phyloP scores from a whole-genome alignment of 1,140 invertebrate species.

The Neoseiulus cucumeris region DNA sequence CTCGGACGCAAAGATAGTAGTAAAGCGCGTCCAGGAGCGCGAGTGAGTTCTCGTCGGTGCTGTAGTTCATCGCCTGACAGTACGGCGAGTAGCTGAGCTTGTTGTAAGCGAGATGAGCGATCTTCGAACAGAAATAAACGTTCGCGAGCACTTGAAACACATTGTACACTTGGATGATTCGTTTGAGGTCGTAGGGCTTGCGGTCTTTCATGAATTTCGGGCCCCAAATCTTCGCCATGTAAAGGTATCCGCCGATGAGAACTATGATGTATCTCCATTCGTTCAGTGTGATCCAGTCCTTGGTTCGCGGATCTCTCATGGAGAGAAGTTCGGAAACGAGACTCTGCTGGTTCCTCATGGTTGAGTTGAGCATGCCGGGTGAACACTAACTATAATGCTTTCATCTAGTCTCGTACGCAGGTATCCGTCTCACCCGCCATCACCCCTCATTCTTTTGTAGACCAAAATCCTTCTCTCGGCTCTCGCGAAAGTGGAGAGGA shows the following conservation, averaged over 20 bases:
- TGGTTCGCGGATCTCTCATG: constrained; percentile 55
- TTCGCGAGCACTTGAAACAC: constrained; percentile 1
- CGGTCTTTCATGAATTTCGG: constrained; percentile 28
- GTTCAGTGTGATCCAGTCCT: constrained; percentile 66
- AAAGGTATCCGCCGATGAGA: constrained; percentile 32
- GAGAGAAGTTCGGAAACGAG: neutral
- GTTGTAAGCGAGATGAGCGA: neutral
- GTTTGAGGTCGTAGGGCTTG: constrained; percentile 26
- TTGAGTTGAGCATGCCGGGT: no score
- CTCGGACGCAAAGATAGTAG: neutral
- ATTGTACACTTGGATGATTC: constrained; percentile 48
- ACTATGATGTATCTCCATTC: constrained; percentile 61
- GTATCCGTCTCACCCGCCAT: no score
- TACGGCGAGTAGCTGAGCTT: neutral
- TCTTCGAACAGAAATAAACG: neutral
- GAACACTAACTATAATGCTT: no score
- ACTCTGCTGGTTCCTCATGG: no score
- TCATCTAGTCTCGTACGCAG: no score
- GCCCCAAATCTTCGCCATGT: constrained; percentile 20
- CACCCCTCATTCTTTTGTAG: no score
- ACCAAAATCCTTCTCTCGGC: no score
- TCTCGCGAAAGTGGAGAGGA: no score
- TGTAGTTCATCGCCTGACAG: neutral
- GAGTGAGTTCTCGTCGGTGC: neutral
- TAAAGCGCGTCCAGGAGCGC: neutral